Base-by-base conservation (phyloP, 2,888 invertebrate genomes). In the Eurois occulta region DNA sequence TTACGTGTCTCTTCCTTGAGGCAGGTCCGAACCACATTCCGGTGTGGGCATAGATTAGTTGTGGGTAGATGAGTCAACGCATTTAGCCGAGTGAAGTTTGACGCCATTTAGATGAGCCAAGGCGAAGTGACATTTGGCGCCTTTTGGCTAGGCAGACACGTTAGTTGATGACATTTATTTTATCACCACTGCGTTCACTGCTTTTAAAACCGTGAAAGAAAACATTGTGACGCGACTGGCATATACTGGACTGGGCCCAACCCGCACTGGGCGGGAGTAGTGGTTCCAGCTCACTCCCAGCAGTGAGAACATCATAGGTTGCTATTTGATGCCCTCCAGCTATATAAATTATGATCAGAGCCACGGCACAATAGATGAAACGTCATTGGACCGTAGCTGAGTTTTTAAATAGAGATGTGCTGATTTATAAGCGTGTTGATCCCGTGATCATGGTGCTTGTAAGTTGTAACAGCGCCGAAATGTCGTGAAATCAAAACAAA, bases 21-120 rank as follows among this genome's bases (percentile, higher is more conserved):
- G 92, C 92, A 92, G 91, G 91, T 91, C 90, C 83, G 89, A 85
- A 82, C 92, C 77, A 81, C 92, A 92, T 92, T 92, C 91, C 90
- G 75, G 28, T 58, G 43, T 35, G 75, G 46, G 3, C 84, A 86
- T 62, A 88, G 84, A 89, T 67, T 84, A 83, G 41, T 11, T 62
- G 43, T 48, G 58, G 38, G 58, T 52, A 83, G 83, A 83, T 71
- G 62, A 28, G 60, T 2, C 55, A 41, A 2, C 13, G 46, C 28
- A 46, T 18, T 67, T 60, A 11, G 35, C 3, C 16, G 5, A 41
- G 5, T 32, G 18, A 24, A 1, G 21, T 66, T 55, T 65, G 24
- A 1, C 13, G 6, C 28, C 7, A 2, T 11, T 8, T 11, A 10
- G 10, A 21, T n/a, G 6, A 3, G 3, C 5, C 2, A 6, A n/a